phyloP scores from a whole-genome alignment of 2,888 invertebrate species.

The Blastobasis lacticolella region DNA sequence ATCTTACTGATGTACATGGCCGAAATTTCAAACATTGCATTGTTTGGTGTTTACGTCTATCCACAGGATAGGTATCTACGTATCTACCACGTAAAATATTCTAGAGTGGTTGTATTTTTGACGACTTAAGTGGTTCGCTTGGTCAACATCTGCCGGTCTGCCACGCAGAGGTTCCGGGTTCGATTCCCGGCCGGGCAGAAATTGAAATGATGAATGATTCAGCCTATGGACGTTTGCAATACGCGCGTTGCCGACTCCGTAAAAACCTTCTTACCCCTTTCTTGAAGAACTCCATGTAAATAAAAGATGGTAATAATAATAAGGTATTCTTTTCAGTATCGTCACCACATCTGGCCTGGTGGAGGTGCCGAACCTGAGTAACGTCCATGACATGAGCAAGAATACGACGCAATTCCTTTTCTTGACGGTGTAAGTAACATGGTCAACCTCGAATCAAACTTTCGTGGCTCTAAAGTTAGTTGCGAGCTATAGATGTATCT shows the following conservation, averaged over 20 bases:
- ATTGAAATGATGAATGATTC: neutral
- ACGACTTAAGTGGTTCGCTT: no score
- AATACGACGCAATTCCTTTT: constrained; percentile 60
- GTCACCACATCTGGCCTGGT: constrained; percentile 80
- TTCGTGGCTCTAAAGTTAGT: neutral
- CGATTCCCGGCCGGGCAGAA: no score
- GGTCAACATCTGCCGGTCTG: no score
- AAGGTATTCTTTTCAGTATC: constrained; percentile 67
- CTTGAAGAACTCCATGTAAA: no score
- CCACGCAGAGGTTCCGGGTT: no score
- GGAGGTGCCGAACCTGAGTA: constrained; percentile 78
- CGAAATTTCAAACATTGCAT: neutral
- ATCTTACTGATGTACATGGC: neutral
- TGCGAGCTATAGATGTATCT: neutral
- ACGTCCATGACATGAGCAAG: constrained; percentile 66
- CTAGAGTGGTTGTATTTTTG: no score
- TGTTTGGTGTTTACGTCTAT: neutral
- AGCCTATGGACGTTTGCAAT: no score
- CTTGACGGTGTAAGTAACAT: constrained; percentile 81
- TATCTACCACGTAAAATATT: neutral
- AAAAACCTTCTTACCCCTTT: no score
- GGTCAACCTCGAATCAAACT: constrained; percentile 1
- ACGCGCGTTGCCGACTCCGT: no score
- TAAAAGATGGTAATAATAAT: no score
- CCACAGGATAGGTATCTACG: neutral